A percentile compares a stretch with the other conserved stretches of the same genome.
Conservation (phyloP, 2,797 vertebrate genomes). For the Tolypeutes matacus region DNA sequence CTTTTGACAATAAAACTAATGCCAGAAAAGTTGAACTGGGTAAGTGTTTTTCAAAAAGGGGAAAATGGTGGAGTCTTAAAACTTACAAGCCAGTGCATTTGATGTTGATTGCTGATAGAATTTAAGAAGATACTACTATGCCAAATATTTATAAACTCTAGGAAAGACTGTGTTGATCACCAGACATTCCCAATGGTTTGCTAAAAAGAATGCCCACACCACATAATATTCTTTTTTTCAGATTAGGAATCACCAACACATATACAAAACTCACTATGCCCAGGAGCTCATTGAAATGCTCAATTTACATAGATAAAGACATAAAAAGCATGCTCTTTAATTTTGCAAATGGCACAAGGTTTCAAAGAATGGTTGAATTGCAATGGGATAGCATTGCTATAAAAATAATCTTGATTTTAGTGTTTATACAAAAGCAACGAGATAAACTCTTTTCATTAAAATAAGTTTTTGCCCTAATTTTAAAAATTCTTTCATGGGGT, state of each 20-base stretch:
- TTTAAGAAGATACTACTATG: conserved; percentile 29
- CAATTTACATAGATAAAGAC: not conserved
- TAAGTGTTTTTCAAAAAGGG: not conserved
- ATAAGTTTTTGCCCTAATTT: not conserved
- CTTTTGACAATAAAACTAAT: conserved; percentile 16
- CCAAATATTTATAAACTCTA: conserved; percentile 2
- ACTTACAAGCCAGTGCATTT: not conserved
- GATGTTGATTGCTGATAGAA: conserved; percentile 14
- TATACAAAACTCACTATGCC: not conserved
- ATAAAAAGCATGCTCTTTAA: conserved; percentile 8
- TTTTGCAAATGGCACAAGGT: not conserved
- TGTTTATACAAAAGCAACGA: conserved; percentile 28
- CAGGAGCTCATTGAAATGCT: not conserved
- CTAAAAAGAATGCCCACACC: not conserved
- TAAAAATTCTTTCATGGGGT: not conserved
- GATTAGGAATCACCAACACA: not conserved
- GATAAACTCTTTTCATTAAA: conserved; percentile 18
- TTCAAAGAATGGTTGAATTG: not conserved
- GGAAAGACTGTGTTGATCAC: not conserved
- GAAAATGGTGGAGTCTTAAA: conserved; percentile 18
- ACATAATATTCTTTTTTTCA: not conserved
- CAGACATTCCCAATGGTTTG: conserved; percentile 1
- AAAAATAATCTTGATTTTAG: conserved; percentile 1
- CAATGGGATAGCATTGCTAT: not conserved
- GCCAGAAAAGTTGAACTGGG: conserved; percentile 3